Evolutionary conservation across 2,113 vertebrate genomes (phyloP).

Genomic region (Marmota flaviventris): DNA sequence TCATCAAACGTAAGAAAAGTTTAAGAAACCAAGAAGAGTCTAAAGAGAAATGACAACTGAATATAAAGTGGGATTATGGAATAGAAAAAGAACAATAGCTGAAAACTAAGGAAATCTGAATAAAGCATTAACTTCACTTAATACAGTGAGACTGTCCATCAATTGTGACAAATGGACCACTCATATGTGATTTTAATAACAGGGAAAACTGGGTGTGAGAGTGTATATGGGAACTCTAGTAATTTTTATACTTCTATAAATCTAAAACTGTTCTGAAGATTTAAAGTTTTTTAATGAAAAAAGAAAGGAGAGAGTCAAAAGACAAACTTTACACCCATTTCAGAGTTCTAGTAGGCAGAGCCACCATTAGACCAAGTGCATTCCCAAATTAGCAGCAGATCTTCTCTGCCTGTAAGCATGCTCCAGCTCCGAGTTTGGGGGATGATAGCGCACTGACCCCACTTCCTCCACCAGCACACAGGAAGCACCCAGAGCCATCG

Average conservation of each 20-base stretch:
- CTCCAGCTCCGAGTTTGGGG: background rate
- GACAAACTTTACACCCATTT: background rate
- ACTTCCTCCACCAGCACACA: background rate
- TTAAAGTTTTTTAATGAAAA: background rate
- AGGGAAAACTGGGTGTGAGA: background rate
- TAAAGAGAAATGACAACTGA: background rate
- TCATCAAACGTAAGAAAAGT: background rate
- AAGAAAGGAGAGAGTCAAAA: background rate
- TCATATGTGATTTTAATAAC: background rate
- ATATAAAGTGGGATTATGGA: background rate
- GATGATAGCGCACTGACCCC: background rate
- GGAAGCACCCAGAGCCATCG: background rate
- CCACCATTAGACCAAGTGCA: background rate
- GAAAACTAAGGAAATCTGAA: slow-evolving; percentile 24
- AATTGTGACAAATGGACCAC: background rate
- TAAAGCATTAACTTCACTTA: background rate
- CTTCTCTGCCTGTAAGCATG: background rate
- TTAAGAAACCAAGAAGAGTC: background rate
- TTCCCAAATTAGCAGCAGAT: background rate
- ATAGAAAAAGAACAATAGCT: background rate
- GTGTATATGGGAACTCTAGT: background rate
- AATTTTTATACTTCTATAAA: slow-evolving; percentile 31
- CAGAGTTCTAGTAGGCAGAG: background rate
- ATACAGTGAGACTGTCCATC: background rate
- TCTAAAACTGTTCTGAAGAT: slow-evolving; percentile 32